Percentiles rank a stretch among this genome's conserved stretches.
phyloP scores from a whole-genome alignment of 2,113 vertebrate genomes.

The Coregonus clupeaformis region DNA sequence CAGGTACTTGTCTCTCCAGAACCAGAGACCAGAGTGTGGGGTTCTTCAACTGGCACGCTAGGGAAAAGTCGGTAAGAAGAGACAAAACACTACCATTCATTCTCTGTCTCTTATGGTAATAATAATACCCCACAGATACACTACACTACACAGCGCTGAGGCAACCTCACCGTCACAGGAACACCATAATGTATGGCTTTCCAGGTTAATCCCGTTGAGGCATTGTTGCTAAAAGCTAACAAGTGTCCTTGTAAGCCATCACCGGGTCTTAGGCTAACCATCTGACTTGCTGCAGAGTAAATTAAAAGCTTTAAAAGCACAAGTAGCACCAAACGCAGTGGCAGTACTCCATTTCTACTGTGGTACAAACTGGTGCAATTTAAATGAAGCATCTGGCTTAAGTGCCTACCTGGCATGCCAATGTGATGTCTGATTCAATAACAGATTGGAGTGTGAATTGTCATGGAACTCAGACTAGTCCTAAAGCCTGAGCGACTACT shows the following conservation, averaged over 20 bases:
- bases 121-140: neutral
- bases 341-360: neutral
- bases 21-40: too few relatives aligned
- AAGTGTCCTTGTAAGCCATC: slow-evolving; percentile 3
- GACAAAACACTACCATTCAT: neutral
- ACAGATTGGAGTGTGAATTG: neutral
- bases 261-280: neutral
- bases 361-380: slow-evolving; percentile 13
- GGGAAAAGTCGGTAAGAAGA: too few relatives aligned
- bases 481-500: neutral
- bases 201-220: neutral
- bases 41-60: too few relatives aligned
- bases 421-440: neutral
- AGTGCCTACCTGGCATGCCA: neutral
- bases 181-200: neutral
- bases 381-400: slow-evolving; percentile 1
- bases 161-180: neutral
- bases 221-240: slow-evolving; percentile 9
- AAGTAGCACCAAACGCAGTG: neutral
- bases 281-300: neutral
- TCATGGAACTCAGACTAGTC: neutral
- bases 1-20: too few relatives aligned
- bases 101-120: neutral
- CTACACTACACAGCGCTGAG: neutral
- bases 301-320: slow-evolving; percentile 9